phyloP scores from a whole-genome alignment of 2,797 vertebrate species.

The Petrocephalus sullivani region DNA sequence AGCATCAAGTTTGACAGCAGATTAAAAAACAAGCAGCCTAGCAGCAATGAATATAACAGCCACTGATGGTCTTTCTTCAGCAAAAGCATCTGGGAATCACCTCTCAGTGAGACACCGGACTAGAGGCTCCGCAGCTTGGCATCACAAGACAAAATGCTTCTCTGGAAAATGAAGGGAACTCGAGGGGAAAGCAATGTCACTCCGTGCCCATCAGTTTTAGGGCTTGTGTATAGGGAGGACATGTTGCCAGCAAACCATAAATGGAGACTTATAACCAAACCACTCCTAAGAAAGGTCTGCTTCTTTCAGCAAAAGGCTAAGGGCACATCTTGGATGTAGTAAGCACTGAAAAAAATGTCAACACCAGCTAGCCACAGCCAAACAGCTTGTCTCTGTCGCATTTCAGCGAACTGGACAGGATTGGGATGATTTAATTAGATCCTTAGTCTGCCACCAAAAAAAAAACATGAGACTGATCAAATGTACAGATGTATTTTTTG shows the following conservation, averaged over 20 bases:
- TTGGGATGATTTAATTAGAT: not conserved
- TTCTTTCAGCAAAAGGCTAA: not conserved
- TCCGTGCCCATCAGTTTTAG: not conserved
- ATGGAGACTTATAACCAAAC: not conserved
- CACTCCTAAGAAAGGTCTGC: not conserved
- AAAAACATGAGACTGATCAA: not conserved
- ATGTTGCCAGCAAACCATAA: not conserved
- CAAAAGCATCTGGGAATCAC: not conserved
- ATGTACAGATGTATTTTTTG: not conserved
- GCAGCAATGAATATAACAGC: not conserved
- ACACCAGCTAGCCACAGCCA: not conserved
- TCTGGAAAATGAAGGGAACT: not conserved
- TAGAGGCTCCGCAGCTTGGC: not conserved
- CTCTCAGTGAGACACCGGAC: not conserved
- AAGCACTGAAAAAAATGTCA: not conserved
- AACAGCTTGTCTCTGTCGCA: not conserved
- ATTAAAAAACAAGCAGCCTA: not conserved
- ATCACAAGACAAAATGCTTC: not conserved
- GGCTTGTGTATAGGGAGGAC: not conserved
- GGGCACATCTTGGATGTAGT: not conserved
- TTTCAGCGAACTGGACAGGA: not conserved
- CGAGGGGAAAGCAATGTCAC: not conserved
- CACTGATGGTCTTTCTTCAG: not conserved
- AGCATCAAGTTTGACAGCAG: not conserved
- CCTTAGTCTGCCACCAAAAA: not conserved